Conservation (phyloP, 2,888 invertebrate species). For the Coenonympha arcania region DNA sequence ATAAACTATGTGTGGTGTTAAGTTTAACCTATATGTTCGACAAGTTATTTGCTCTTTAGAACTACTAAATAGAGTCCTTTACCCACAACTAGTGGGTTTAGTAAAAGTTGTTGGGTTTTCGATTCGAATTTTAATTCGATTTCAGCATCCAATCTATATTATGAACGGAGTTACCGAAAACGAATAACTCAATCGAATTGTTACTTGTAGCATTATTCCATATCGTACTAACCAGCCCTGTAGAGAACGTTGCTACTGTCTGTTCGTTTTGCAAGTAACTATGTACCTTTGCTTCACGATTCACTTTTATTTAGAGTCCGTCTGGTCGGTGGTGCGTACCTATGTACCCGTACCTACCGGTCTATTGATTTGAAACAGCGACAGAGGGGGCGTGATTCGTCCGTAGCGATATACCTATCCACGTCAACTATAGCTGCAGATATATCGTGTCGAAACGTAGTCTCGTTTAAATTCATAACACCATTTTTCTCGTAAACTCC, state of each 20-base stretch:
- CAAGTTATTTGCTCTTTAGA: too few relatives aligned
- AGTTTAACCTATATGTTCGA: too few relatives aligned
- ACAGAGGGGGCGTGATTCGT: slow-evolving; percentile 61
- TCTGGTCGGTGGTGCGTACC: slow-evolving; percentile 41
- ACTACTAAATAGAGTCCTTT: too few relatives aligned
- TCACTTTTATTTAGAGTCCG: slow-evolving; percentile 28
- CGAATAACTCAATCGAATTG: too few relatives aligned
- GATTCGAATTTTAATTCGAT: too few relatives aligned
- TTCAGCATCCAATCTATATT: too few relatives aligned
- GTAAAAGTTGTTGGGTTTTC: too few relatives aligned
- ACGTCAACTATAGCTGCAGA: slow-evolving; percentile 25
- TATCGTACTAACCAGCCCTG: too few relatives aligned
- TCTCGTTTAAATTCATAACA: slow-evolving; percentile 18
- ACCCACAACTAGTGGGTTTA: too few relatives aligned
- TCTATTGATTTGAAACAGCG: slow-evolving; percentile 60
- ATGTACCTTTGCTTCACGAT: slow-evolving; percentile 17
- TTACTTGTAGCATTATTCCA: too few relatives aligned
- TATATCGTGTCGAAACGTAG: slow-evolving; percentile 18
- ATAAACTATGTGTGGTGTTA: too few relatives aligned
- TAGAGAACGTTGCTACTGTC: slow-evolving; percentile 14
- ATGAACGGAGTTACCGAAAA: too few relatives aligned
- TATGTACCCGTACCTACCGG: slow-evolving; percentile 41
- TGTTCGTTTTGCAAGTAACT: background rate
- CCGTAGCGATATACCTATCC: slow-evolving; percentile 38
- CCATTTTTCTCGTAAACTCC: slow-evolving; percentile 16